Evolutionary conservation across 2,113 vertebrate species (phyloP), one percentile per base, ranked within the genome.

Genomic region (Campylorhamphus procurvoides): DNA sequence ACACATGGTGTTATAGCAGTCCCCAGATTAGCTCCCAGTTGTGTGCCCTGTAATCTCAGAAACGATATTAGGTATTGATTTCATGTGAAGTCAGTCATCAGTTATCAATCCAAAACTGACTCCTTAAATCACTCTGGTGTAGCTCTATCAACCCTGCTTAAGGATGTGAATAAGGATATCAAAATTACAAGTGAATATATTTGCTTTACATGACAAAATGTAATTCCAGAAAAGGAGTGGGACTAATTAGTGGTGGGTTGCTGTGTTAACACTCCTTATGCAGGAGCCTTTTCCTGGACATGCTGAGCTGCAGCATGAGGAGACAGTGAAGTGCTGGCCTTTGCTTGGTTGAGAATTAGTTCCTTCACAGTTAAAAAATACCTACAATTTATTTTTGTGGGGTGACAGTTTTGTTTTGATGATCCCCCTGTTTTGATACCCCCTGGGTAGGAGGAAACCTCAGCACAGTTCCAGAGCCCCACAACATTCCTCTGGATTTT

Each of bases 371-470:
- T 56, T 19, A 23, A 44, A 50, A 55, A 44, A 49, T 40, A 9
- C 3, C 33, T 42, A 52, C 56, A 49, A 6, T 60, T 17, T 69
- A 18, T 16, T 55, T 82, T 11, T 1, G 1, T 18, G 81, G 37
- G 49, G 14, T 87, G 52, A 76, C 53, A 33, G 11, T 16, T 67
- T 37, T 87, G 31, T 77, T 94, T 25, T 87, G 11, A 6, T 87
- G 14, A 29, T 95, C 17, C 84, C 27, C 37, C 40, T 42, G 40
- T 42, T 42, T 42, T 42, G 40, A 42, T 42, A 42, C 17, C 84
- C 27, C n/a, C 56, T n/a, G 74, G 11, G 27, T 53, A 98, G 98
- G 97, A 66, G 96, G 93, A 76, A 56, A 40, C 56, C 96, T 98
- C 89, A 97, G 97, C 62, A 42, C 76, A 0, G 94, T 97, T 72